A percentile compares a stretch with the other conserved stretches of the same genome.
phyloP scores from a whole-genome alignment of 92 coral and sea anemone species.

The Blastomussa wellsi region DNA sequence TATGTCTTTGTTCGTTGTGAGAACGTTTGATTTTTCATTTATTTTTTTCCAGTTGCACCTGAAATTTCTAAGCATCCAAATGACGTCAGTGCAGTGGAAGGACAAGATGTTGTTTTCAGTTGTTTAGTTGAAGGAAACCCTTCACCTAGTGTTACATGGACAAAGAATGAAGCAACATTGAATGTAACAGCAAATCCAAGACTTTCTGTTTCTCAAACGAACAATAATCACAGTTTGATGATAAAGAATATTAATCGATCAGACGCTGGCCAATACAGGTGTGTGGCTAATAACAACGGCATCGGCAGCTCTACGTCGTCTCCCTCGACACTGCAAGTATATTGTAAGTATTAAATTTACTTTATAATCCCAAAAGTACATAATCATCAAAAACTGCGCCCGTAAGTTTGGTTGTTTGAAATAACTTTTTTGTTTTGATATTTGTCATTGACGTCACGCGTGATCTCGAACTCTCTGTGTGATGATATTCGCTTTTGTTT shows the following conservation, averaged over 20 bases:
- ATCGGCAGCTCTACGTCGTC: background rate
- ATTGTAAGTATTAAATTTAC: background rate
- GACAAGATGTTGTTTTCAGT: slow-evolving; percentile 13
- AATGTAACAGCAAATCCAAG: background rate
- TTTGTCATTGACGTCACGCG: slow-evolving; percentile 17
- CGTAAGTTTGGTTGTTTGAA: background rate
- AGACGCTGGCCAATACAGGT: slow-evolving; percentile 34
- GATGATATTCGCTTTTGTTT: slow-evolving; percentile 14
- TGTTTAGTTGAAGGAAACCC: slow-evolving; percentile 56
- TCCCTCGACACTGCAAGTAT: background rate
- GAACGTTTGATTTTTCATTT: background rate
- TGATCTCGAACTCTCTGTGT: slow-evolving; percentile 17
- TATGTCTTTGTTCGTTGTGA: background rate
- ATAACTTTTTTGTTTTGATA: slow-evolving; percentile 5
- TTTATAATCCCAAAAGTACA: background rate
- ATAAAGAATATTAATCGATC: slow-evolving; percentile 20
- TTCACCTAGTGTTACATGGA: slow-evolving; percentile 29
- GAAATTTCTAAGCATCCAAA: background rate
- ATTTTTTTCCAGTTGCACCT: slow-evolving; percentile 2
- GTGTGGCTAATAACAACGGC: slow-evolving; percentile 20
- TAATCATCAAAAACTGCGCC: background rate
- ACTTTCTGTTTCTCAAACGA: background rate
- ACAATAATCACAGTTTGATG: background rate
- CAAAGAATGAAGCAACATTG: slow-evolving; percentile 4
- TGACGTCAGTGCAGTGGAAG: slow-evolving; percentile 1